phyloP scores from a whole-genome alignment of 2,113 vertebrate genomes.

The Chunga burmeisteri region DNA sequence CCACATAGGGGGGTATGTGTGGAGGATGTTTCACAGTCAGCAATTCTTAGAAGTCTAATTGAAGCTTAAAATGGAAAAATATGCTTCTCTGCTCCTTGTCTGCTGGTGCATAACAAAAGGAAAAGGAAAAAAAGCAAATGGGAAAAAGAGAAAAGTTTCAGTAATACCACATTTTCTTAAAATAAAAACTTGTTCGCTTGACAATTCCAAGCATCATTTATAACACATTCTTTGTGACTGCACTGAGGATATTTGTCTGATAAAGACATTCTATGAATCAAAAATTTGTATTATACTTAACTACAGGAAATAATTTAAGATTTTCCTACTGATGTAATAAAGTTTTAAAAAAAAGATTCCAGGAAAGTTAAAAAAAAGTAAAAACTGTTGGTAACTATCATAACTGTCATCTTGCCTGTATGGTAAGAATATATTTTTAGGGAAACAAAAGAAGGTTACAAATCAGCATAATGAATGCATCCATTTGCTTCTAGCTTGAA shows the following conservation, averaged over 20 bases:
- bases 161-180: not conserved
- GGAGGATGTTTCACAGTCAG: not conserved
- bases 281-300: not conserved
- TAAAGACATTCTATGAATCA: not conserved
- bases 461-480: not conserved
- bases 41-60: not conserved
- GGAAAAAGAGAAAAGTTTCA: not conserved
- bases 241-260: not conserved
- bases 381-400: not conserved
- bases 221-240: not conserved
- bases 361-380: not conserved
- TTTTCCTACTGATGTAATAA: not conserved
- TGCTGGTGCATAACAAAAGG: not conserved
- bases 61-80: not conserved
- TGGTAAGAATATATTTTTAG: not conserved
- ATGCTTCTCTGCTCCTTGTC: not conserved
- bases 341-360: not conserved
- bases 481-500: not conserved
- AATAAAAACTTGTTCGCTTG: not conserved
- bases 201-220: not conserved
- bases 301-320: not conserved
- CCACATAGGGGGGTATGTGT: fast-evolving
- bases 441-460: not conserved
- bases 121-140: not conserved
- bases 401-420: not conserved